Conservation (phyloP, 2,797 vertebrate species). For the Otus scops region DNA sequence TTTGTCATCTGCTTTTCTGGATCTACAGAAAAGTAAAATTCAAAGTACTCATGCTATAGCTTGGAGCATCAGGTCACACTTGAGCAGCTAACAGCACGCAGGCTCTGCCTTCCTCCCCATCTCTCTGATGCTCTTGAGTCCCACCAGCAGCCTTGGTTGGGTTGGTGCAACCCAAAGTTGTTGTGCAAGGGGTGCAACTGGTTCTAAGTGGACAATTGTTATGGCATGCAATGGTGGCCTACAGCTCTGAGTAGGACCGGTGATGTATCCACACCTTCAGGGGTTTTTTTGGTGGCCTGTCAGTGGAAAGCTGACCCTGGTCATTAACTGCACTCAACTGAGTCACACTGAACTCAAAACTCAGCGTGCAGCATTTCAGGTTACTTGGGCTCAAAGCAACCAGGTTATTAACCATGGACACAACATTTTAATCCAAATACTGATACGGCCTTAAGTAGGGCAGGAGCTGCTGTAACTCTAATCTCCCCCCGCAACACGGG, state of each 20-base stretch:
- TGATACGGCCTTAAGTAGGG: neutral
- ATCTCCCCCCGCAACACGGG: neutral
- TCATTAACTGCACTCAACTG: neutral
- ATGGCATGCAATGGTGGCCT: fast-evolving
- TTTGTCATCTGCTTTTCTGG: neutral
- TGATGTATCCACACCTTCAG: neutral
- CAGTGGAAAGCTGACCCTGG: neutral
- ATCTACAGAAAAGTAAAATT: neutral
- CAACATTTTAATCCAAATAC: neutral
- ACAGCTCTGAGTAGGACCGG: neutral
- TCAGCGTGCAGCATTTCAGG: neutral
- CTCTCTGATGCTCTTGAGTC: neutral
- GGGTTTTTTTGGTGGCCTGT: neutral
- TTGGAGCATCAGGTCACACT: neutral
- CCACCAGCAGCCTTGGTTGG: neutral
- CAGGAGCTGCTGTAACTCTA: neutral
- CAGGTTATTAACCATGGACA: neutral
- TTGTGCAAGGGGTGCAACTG: neutral
- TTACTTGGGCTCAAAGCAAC: neutral
- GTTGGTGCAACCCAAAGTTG: neutral
- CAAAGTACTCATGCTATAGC: fast-evolving
- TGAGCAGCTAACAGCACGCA: fast-evolving
- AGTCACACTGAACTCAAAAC: neutral
- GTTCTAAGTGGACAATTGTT: fast-evolving
- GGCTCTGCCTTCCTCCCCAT: too few relatives aligned